Evolutionary conservation across 2,888 invertebrate genomes (phyloP).

Genomic region (Drosophila trichaetosa): DNA sequence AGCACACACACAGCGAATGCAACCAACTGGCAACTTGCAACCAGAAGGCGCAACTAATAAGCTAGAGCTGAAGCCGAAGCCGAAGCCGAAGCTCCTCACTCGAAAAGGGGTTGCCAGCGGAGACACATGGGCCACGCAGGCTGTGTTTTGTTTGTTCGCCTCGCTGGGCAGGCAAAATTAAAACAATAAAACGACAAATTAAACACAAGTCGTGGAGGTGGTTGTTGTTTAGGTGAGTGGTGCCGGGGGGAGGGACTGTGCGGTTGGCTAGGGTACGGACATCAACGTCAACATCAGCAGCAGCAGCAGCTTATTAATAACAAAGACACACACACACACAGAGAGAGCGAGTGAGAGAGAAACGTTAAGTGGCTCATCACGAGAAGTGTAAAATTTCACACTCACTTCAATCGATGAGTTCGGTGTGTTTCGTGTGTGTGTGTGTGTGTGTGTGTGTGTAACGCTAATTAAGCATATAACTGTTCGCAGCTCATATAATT

Average conservation of each 20-base stretch:
- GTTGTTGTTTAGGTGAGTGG: neutral
- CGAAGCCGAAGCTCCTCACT: slow-evolving; percentile 5
- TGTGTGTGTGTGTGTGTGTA: slow-evolving; percentile 24
- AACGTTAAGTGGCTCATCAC: slow-evolving; percentile 36
- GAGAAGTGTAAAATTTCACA: slow-evolving; percentile 66
- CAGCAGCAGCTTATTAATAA: slow-evolving; percentile 73
- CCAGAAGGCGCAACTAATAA: slow-evolving; percentile 71
- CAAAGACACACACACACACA: slow-evolving; percentile 29
- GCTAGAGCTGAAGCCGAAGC: slow-evolving; percentile 32
- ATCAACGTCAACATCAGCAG: neutral
- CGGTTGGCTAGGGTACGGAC: slow-evolving; percentile 3
- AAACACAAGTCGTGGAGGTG: slow-evolving; percentile 49
- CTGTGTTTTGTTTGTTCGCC: slow-evolving; percentile 45
- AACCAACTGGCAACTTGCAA: slow-evolving; percentile 75
- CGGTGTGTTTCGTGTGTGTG: slow-evolving; percentile 1
- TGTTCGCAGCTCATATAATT: slow-evolving; percentile 23
- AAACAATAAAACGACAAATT: slow-evolving; percentile 76
- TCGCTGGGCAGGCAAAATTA: slow-evolving; percentile 71
- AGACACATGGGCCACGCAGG: neutral
- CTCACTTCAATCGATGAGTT: slow-evolving; percentile 46
- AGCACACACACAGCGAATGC: slow-evolving; percentile 23
- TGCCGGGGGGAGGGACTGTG: neutral
- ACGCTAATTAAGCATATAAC: slow-evolving; percentile 69
- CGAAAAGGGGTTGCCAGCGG: slow-evolving; percentile 52
- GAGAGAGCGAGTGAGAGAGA: neutral